A percentile compares a stretch with the other conserved stretches of the same genome.
Conservation (phyloP, 2,888 invertebrate species). For the Nineta flava region DNA sequence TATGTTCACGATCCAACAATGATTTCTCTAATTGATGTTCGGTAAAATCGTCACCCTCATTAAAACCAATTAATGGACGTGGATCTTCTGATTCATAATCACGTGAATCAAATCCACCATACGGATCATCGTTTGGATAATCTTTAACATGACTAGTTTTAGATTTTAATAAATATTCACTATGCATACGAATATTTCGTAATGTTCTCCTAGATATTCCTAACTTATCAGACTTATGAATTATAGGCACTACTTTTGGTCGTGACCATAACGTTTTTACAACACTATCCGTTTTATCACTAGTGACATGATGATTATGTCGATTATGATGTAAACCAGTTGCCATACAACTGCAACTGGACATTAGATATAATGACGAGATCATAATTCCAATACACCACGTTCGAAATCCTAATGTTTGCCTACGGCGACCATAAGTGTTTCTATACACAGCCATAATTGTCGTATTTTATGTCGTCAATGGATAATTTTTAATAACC, state of each 20-base stretch:
- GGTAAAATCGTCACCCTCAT: neutral
- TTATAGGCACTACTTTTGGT: conserved; percentile 1
- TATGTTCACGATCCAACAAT: conserved; percentile 3
- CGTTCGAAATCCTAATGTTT: neutral
- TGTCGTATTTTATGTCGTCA: neutral
- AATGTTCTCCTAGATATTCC: neutral
- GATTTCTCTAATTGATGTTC: conserved; percentile 4
- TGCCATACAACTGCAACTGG: conserved; percentile 1
- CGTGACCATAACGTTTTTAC: neutral
- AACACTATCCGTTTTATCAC: neutral
- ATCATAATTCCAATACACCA: conserved; percentile 3
- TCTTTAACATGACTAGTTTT: neutral
- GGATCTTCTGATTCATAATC: conserved; percentile 6
- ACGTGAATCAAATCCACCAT: neutral
- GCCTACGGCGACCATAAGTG: neutral
- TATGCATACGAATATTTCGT: neutral
- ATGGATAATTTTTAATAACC: too few relatives aligned
- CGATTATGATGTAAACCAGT: neutral
- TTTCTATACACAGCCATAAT: conserved; percentile 2
- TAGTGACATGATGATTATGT: neutral
- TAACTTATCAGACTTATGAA: conserved; percentile 1
- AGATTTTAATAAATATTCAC: neutral
- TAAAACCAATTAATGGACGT: neutral
- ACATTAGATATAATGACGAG: conserved; percentile 3
- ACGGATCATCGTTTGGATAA: neutral